Evolutionary conservation across 1,140 invertebrate genomes (phyloP).

Genomic region (Leptestheria dahalacensis): DNA sequence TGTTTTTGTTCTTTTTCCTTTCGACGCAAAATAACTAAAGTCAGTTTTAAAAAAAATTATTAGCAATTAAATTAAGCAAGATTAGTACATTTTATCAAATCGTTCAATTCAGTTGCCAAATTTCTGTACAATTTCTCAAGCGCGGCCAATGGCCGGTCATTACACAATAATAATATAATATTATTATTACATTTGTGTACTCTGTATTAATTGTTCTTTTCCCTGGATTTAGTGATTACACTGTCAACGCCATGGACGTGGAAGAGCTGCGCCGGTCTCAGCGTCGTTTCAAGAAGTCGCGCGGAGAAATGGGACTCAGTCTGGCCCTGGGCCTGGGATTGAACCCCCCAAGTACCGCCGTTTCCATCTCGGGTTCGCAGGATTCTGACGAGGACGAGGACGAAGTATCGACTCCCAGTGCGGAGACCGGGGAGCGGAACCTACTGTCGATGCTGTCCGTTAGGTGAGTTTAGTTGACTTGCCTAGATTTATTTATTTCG

Average conservation of each 20-base stretch:
- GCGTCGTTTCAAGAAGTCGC: slow-evolving; percentile 45
- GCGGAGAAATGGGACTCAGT: slow-evolving; percentile 12
- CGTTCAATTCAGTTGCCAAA: too few relatives aligned
- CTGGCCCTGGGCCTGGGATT: neutral
- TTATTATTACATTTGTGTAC: neutral
- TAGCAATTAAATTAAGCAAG: too few relatives aligned
- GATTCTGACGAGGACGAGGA: slow-evolving; percentile 61
- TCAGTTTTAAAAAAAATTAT: too few relatives aligned
- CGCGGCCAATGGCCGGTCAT: too few relatives aligned
- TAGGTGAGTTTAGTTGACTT: slow-evolving; percentile 23
- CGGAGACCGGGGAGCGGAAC: slow-evolving; percentile 49
- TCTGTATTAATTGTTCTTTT: slow-evolving; percentile 11
- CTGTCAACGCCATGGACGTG: slow-evolving; percentile 71
- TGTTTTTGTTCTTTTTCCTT: too few relatives aligned
- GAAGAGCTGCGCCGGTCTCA: slow-evolving; percentile 64
- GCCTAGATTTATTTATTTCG: slow-evolving; percentile 25
- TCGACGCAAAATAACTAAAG: too few relatives aligned
- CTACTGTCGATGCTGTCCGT: slow-evolving; percentile 26
- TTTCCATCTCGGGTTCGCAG: slow-evolving; percentile 47
- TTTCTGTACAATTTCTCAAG: too few relatives aligned
- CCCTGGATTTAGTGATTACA: slow-evolving; percentile 58
- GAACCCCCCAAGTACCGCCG: slow-evolving; percentile 14
- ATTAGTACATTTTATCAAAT: too few relatives aligned
- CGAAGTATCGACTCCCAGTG: slow-evolving; percentile 55
- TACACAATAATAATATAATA: neutral